Evolutionary conservation across 2,113 vertebrate species (phyloP), one percentile per base, ranked within the genome.

Genomic region (Pheucticus melanocephalus): DNA sequence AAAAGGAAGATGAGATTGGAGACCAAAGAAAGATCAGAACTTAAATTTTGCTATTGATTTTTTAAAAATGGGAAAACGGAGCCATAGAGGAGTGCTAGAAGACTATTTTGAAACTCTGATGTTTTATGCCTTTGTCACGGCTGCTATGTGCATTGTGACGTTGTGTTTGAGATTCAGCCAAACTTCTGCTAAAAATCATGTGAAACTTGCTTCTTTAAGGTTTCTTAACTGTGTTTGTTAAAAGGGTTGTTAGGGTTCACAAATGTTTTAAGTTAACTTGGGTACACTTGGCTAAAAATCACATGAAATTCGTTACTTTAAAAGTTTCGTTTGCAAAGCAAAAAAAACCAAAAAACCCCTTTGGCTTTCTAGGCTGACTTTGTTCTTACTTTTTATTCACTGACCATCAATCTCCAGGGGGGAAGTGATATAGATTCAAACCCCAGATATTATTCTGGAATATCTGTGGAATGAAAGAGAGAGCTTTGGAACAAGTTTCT

Each of bases 321-420:
- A 25, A 72, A 57, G 37, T 15, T 77, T 37, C 73, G 9, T 27
- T 69, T 87, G n/a, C 30, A 77, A 87, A 78, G 9, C 5, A 60
- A 56, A 63, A 53, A 51, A 28, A 30, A 15, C 23, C 61, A 54
- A 18, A 30, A 50, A 22, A 11, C 24, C 15, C 1, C 2, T 39
- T 76, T 80, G 51, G 10, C 24, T 84, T 92, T 78, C 45, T 69
- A 73, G 40, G 8, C 23, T 56, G 25, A 65, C n/a, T 85, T 88
- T 81, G 11, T 45, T 72, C 50, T 31, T 15, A 28, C 22, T 37
- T 90, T 59, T 85, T 78, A 33, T 47, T 47, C 47, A 51, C 18
- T 35, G 40, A 78, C 11, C 0, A 0, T 65, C 40, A 51, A 1
- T 50, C 12, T 73, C 42, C 25, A n/a, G 17, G 4, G 17, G 7